These are phyloP conservation scores for Rhagophthalmus giganteus DNA, from an alignment of 2,888 invertebrate genomes.

Conservation along the genomic window DNA sequence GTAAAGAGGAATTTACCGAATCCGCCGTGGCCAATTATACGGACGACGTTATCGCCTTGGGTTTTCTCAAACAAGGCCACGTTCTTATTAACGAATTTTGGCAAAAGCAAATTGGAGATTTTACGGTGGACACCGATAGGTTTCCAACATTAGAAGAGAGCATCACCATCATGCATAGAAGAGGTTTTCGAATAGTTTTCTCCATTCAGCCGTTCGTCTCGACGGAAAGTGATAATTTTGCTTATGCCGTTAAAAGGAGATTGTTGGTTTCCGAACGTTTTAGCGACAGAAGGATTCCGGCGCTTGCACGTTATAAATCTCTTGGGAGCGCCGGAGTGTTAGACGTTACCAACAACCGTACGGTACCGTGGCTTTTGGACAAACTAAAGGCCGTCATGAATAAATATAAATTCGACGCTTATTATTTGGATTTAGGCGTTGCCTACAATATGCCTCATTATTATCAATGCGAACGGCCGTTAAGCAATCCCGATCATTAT, in stretches of 20 bases:
- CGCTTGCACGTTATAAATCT: conserved; percentile 80
- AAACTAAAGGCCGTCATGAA: conserved; percentile 72
- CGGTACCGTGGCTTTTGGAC: conserved; percentile 76
- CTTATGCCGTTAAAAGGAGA: conserved; percentile 73
- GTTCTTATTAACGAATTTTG: conserved; percentile 80
- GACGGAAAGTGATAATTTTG: conserved; percentile 82
- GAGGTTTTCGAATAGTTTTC: conserved; percentile 85
- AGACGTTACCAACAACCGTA: conserved; percentile 82
- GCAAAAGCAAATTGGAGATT: conserved; percentile 85
- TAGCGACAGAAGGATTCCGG: conserved; percentile 78
- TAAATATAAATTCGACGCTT: conserved; percentile 80
- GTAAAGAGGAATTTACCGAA: conserved; percentile 67
- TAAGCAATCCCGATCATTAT: conserved; percentile 82
- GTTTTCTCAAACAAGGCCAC: conserved; percentile 77
- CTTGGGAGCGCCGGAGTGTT: conserved; percentile 80
- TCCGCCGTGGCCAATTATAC: conserved; percentile 78
- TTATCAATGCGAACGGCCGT: conserved; percentile 73
- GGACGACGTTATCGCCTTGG: conserved; percentile 77
- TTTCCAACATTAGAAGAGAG: conserved; percentile 79
- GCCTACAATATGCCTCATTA: conserved; percentile 86
- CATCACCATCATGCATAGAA: conserved; percentile 76
- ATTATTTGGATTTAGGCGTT: conserved; percentile 80
- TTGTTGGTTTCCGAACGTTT: conserved; percentile 79
- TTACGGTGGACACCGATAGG: conserved; percentile 74
- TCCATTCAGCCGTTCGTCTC: conserved; percentile 90